Evolutionary conservation across 2,113 vertebrate species (phyloP), one percentile per base, ranked within the genome.

Genomic region (Macquaria ambigua): DNA sequence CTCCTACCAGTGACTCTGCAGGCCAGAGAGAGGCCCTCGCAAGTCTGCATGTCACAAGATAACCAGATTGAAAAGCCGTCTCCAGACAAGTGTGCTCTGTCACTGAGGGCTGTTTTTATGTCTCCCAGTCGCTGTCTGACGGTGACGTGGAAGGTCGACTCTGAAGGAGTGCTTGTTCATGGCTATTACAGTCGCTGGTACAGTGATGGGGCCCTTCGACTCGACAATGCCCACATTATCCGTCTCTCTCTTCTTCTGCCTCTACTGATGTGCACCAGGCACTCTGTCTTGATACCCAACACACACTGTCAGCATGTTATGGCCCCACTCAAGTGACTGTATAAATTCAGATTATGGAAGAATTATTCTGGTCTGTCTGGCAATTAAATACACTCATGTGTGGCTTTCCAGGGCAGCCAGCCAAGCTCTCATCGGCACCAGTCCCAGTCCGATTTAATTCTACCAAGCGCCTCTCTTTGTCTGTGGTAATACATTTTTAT

Each of bases 301-400:
- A 83, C 76, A 89, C 85, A 90, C 91, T 90, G 92, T 93, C 94
- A 92, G 81, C 55, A 8, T 92, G 86, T 93, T 90, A 93, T 87
- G 77, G 90, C 78, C 92, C 83, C 72, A 88, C 91, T 93, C 91
- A 89, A 92, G 88, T 80, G 82, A 90, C 88, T 91, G 89, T 93
- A 91, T 94, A 92, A 94, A 94, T 95, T 93, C 89, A 91, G 90
- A 93, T 93, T 93, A 96, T 95, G 95, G 95, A 96, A 95, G 94
- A 97, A 97, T 97, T 97, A 96, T 96, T 97, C 95, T 96, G 96
- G 96, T 96, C 96, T 96, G 96, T 95, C 95, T 97, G 94, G 94
- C 96, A 97, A 98, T 97, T 97, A 96, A 97, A 96, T 95, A 94
- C 90, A 89, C 96, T 97, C 94, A 97, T 96, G 96, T 97, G 97